These are phyloP conservation scores for Phallusia fumigata DNA, from an alignment of 23 tunicate genomes.

Conservation along the genomic window DNA sequence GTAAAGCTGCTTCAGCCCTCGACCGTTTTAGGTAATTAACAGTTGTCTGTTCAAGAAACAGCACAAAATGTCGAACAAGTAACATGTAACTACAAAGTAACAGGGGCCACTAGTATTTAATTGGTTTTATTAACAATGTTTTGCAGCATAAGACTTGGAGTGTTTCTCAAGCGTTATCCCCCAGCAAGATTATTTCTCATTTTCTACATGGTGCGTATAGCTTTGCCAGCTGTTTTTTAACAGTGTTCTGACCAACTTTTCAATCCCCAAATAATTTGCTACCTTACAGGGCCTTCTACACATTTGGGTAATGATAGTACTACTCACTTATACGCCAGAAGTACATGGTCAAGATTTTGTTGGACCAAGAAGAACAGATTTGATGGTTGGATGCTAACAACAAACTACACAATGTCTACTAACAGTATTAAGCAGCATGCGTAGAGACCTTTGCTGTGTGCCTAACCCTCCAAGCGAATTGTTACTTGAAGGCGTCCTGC, in stretches of 20 bases:
- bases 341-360: conserved; percentile 65
- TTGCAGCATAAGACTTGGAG: conserved; percentile 88
- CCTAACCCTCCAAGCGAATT: no score
- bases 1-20: conserved; percentile 74
- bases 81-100: no score
- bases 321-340: conserved; percentile 88
- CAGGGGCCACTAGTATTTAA: no score
- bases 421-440: conserved; percentile 2
- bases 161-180: conserved; percentile 89
- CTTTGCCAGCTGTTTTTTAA: background rate
- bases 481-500: no score
- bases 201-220: conserved; percentile 79
- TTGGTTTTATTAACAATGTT: no score
- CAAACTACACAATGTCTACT: background rate
- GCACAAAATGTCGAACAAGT: background rate
- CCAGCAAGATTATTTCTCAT: conserved; percentile 83
- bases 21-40: conserved; percentile 67
- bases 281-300: conserved; percentile 76
- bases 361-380: background rate
- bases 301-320: conserved; percentile 80
- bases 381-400: conserved; percentile 2
- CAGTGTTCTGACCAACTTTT: background rate
- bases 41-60: background rate
- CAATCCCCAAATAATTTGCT: background rate
- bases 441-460: no score